phyloP scores from a whole-genome alignment of 2,797 vertebrate genomes.

The Chaetodon trifasciatus region DNA sequence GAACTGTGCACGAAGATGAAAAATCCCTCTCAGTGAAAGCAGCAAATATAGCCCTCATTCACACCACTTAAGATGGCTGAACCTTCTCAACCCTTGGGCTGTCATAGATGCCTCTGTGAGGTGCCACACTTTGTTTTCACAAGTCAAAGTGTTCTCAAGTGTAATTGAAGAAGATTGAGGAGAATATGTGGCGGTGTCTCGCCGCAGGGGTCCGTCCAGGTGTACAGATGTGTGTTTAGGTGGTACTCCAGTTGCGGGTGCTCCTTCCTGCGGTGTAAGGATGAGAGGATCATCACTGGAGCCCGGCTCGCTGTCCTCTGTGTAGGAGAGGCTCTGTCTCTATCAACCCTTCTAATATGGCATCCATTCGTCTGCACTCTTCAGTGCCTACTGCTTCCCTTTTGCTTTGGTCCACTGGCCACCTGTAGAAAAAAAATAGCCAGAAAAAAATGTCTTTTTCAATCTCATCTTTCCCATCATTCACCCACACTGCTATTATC shows the following conservation, averaged over 20 bases:
- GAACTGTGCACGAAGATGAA: slow-evolving; percentile 47
- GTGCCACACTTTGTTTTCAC: slow-evolving; percentile 25
- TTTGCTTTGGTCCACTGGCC: slow-evolving; percentile 55
- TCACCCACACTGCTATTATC: slow-evolving; percentile 19
- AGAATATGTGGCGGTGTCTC: slow-evolving; percentile 29
- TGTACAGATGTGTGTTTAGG: slow-evolving; percentile 54
- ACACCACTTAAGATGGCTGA: slow-evolving; percentile 58
- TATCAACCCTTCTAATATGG: slow-evolving; percentile 61
- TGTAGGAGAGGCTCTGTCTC: slow-evolving; percentile 58
- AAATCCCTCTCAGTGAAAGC: slow-evolving; percentile 51
- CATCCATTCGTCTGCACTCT: slow-evolving; percentile 62
- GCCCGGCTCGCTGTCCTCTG: slow-evolving; percentile 62
- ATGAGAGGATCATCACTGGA: slow-evolving; percentile 72
- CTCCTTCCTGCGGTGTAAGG: slow-evolving; percentile 61
- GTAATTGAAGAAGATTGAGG: slow-evolving; percentile 36
- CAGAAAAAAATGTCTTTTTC: slow-evolving; percentile 7
- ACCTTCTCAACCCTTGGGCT: slow-evolving; percentile 32
- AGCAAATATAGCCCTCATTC: slow-evolving; percentile 62
- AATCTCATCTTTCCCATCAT: slow-evolving; percentile 12
- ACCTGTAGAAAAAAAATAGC: slow-evolving; percentile 55
- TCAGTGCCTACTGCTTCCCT: slow-evolving; percentile 64
- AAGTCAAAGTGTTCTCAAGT: slow-evolving; percentile 41
- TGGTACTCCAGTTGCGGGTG: slow-evolving; percentile 56
- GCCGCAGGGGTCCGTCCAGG: slow-evolving; percentile 46
- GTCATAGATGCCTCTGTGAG: slow-evolving; percentile 47